A percentile compares a stretch with the other conserved stretches of the same genome.
Evolutionary conservation across 2,113 vertebrate genomes (phyloP).

Genomic region (Meles meles): DNA sequence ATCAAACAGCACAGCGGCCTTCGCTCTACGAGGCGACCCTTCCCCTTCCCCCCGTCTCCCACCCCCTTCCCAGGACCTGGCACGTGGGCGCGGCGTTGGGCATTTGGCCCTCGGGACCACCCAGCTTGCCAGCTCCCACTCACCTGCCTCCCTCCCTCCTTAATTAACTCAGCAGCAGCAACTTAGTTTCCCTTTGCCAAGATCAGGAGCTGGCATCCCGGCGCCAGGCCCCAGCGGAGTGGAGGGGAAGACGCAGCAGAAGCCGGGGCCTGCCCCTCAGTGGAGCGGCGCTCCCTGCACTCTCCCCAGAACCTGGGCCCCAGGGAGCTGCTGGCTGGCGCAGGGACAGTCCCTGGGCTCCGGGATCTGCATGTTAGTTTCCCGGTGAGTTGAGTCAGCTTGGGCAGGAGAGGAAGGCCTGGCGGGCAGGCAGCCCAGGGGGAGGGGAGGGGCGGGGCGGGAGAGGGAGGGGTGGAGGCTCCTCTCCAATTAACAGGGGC

Average conservation of each 20-base stretch:
- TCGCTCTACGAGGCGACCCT: accelerated
- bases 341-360: slow-evolving; percentile 67
- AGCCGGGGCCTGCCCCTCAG: background rate
- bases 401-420: background rate
- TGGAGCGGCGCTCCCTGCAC: background rate
- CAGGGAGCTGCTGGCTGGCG: background rate
- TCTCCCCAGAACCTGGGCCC: background rate
- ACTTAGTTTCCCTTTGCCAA: slow-evolving; percentile 71
- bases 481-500: background rate
- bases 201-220: slow-evolving; percentile 72
- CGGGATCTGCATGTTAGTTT: slow-evolving; percentile 77
- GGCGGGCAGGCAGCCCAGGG: background rate
- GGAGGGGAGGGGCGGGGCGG: background rate
- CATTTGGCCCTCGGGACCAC: background rate
- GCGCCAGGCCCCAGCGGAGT: slow-evolving; percentile 13
- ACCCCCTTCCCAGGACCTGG: background rate
- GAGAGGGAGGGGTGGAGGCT: background rate
- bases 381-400: slow-evolving; percentile 77
- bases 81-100: background rate
- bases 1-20: background rate
- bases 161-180: slow-evolving; percentile 67
- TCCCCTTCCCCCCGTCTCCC: accelerated
- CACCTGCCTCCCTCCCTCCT: slow-evolving; percentile 59
- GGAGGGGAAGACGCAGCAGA: slow-evolving; percentile 49
- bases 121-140: slow-evolving; percentile 15